Percentiles rank a stretch among this genome's conserved stretches.
Conservation (phyloP, 2,113 vertebrate genomes). For the Microcebus griseorufus region DNA sequence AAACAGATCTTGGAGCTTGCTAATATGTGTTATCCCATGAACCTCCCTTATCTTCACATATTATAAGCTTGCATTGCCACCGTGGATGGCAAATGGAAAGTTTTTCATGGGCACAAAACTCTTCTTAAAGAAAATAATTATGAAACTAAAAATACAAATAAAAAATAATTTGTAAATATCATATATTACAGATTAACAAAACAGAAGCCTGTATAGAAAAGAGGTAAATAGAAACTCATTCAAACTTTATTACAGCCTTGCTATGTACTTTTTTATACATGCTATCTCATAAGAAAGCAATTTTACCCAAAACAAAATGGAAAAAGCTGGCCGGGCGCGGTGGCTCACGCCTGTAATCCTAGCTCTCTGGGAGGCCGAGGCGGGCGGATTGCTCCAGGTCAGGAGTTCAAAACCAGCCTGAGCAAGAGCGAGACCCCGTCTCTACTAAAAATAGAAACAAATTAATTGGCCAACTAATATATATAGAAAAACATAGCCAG, state of each 20-base stretch:
- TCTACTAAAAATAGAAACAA: no score
- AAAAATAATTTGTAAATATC: slow-evolving; percentile 66
- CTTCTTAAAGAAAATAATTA: slow-evolving; percentile 64
- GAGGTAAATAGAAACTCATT: slow-evolving; percentile 50
- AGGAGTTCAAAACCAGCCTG: no score
- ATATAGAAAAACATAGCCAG: no score
- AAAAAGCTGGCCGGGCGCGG: no score
- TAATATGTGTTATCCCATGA: background rate
- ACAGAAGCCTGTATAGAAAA: slow-evolving; percentile 53
- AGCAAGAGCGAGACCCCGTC: no score
- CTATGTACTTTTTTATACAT: slow-evolving; percentile 60
- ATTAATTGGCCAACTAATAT: no score
- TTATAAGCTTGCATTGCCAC: background rate
- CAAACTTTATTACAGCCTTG: slow-evolving; percentile 58
- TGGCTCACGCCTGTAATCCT: no score
- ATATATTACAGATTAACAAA: slow-evolving; percentile 52
- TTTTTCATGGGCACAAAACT: slow-evolving; percentile 42
- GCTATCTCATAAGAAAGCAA: slow-evolving; percentile 59
- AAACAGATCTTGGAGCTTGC: background rate
- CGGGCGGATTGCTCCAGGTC: no score
- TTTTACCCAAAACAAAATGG: slow-evolving; percentile 66
- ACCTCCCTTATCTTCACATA: background rate
- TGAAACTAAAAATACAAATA: slow-evolving; percentile 66
- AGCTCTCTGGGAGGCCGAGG: no score
- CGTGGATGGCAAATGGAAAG: background rate